These are phyloP conservation scores for Ahaetulla prasina DNA, from an alignment of 2,113 vertebrate species.

Conservation along the genomic window DNA sequence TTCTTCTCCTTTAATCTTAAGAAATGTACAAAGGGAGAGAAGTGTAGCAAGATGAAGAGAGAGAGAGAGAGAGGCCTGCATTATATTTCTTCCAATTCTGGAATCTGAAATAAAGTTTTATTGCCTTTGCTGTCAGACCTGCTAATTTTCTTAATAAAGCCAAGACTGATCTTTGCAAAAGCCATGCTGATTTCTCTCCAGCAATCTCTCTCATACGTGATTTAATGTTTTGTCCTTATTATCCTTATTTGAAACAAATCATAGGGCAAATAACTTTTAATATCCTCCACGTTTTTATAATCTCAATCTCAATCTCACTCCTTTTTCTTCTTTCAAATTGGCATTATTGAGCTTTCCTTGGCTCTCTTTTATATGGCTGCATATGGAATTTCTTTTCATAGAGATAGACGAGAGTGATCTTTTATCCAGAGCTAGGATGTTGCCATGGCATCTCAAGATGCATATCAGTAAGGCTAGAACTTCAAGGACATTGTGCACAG, in stretches of 20 bases:
- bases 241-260: not conserved
- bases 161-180: not conserved
- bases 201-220: not conserved
- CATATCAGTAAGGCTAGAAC: not conserved
- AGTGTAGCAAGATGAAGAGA: not conserved
- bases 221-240: not conserved
- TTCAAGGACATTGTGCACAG: not conserved
- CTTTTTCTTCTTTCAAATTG: not conserved
- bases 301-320: not conserved
- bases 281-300: not conserved
- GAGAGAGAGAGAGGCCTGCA: not conserved
- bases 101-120: not conserved
- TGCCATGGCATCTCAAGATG: not conserved
- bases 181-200: not conserved
- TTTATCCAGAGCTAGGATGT: not conserved
- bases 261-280: not conserved
- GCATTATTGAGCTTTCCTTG: not conserved
- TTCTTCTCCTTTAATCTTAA: not conserved
- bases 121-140: not conserved
- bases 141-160: not conserved
- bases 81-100: not conserved
- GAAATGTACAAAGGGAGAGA: not conserved
- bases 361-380: not conserved
- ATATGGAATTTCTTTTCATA: not conserved
- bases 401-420: not conserved